Percentiles rank a stretch among this genome's conserved stretches.
These are phyloP conservation scores for Amphimedon queenslandica DNA, from an alignment of 37 sponge, comb jelly and placozoan species.

Conservation along the genomic window DNA sequence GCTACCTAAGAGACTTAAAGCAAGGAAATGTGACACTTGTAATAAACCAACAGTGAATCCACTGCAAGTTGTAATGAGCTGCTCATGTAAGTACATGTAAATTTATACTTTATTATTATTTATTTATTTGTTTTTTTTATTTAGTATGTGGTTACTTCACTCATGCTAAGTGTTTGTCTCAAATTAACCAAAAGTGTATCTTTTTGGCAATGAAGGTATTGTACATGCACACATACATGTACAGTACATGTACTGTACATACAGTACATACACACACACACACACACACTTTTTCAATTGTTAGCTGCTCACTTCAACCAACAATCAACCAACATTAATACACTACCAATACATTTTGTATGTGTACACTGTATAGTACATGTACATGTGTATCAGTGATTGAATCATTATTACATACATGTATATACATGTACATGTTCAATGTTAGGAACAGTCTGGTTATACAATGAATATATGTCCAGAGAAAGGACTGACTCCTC, in stretches of 20 bases:
- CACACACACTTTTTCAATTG: too few species aligned
- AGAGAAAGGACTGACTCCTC: conserved; percentile 75
- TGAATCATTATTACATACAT: background rate
- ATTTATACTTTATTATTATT: too few species aligned
- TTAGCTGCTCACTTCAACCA: too few species aligned
- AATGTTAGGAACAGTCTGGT: conserved; percentile 7
- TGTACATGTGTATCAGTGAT: too few species aligned
- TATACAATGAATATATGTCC: conserved; percentile 74
- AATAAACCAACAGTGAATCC: background rate
- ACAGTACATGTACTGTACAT: too few species aligned
- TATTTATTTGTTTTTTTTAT: too few species aligned
- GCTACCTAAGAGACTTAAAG: conserved; percentile 25
- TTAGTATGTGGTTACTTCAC: conserved; percentile 12
- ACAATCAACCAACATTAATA: too few species aligned
- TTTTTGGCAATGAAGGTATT: conserved; percentile 6
- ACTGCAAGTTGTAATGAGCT: background rate
- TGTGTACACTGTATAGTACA: too few species aligned
- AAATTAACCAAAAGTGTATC: conserved; percentile 16
- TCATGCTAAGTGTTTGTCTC: conserved; percentile 12
- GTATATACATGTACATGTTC: conserved; percentile 1
- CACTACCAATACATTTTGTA: too few species aligned
- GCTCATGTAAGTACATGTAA: background rate
- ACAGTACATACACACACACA: too few species aligned
- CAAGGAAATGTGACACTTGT: conserved; percentile 1
- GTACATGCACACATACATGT: too few species aligned